phyloP scores from a whole-genome alignment of 2,888 invertebrate genomes.

The Ophion obscuratus region DNA sequence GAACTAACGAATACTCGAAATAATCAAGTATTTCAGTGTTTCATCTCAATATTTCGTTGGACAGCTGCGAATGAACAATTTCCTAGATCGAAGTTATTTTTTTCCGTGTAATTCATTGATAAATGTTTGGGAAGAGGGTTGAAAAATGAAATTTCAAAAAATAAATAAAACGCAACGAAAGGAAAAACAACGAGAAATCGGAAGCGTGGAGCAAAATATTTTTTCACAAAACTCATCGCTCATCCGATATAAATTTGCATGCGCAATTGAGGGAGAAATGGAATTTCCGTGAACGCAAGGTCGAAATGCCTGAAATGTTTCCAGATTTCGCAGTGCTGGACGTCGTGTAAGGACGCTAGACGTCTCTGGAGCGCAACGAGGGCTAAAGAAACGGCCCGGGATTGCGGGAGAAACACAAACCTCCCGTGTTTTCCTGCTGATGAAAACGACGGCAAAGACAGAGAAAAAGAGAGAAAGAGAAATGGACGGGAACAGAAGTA shows the following conservation, averaged over 20 bases:
- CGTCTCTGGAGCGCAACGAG: background rate
- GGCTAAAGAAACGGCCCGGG: constrained; percentile 21
- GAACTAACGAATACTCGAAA: no score
- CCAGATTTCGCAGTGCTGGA: constrained; percentile 60
- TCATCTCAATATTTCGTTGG: no score
- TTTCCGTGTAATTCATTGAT: constrained; percentile 33
- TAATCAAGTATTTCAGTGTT: no score
- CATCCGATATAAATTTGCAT: constrained; percentile 69
- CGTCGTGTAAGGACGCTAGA: constrained; percentile 19
- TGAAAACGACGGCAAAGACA: constrained; percentile 8
- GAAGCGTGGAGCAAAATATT: constrained; percentile 54
- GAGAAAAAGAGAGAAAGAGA: constrained; percentile 4
- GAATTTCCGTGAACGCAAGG: constrained; percentile 25
- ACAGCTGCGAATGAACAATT: background rate
- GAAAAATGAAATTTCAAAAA: constrained; percentile 5
- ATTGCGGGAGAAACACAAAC: constrained; percentile 39
- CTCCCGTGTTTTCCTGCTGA: constrained; percentile 33
- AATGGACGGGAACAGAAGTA: constrained; percentile 28
- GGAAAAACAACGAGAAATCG: constrained; percentile 14
- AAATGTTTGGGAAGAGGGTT: constrained; percentile 17
- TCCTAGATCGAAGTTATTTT: background rate
- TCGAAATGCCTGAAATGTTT: constrained; percentile 68
- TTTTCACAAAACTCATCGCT: constrained; percentile 63
- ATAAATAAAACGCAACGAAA: no score
- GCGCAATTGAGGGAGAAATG: constrained; percentile 60